These are phyloP conservation scores for Pseudochromis fuscus DNA, from an alignment of 2,797 vertebrate genomes.

Conservation along the genomic window DNA sequence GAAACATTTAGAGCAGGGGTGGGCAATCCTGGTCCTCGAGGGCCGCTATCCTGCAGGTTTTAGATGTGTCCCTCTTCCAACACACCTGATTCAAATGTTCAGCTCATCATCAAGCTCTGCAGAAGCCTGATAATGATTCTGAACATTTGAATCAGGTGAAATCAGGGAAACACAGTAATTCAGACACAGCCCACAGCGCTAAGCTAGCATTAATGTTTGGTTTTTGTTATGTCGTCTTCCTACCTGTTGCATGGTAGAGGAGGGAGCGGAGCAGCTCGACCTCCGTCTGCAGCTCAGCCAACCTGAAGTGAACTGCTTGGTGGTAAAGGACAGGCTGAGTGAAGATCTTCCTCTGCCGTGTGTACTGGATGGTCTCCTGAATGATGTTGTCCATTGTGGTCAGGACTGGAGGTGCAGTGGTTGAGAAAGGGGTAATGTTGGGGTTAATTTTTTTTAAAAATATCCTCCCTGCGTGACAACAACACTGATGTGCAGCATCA, in stretches of 20 bases:
- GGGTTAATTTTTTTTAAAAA: background rate
- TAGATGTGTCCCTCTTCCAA: too few relatives aligned
- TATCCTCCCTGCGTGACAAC: background rate
- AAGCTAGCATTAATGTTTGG: background rate
- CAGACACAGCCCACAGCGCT: background rate
- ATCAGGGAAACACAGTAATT: background rate
- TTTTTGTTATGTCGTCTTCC: background rate
- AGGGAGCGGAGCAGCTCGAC: constrained; percentile 91
- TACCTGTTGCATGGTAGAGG: constrained; percentile 85
- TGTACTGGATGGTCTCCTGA: constrained; percentile 89
- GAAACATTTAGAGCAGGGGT: too few relatives aligned
- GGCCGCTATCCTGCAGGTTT: too few relatives aligned
- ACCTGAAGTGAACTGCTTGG: constrained; percentile 88
- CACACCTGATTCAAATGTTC: too few relatives aligned
- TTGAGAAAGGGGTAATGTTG: background rate
- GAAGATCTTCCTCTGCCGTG: constrained; percentile 87
- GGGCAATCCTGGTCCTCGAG: too few relatives aligned
- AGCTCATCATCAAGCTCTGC: too few relatives aligned
- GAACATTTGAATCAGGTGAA: too few relatives aligned
- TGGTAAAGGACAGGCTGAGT: constrained; percentile 85
- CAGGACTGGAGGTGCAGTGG: constrained; percentile 75
- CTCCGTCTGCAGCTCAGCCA: constrained; percentile 91
- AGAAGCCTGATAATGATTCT: too few relatives aligned
- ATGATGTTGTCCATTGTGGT: constrained; percentile 85
- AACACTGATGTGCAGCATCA: background rate